Evolutionary conservation across 2,113 vertebrate genomes (phyloP).

Genomic region (Tautogolabrus adspersus): DNA sequence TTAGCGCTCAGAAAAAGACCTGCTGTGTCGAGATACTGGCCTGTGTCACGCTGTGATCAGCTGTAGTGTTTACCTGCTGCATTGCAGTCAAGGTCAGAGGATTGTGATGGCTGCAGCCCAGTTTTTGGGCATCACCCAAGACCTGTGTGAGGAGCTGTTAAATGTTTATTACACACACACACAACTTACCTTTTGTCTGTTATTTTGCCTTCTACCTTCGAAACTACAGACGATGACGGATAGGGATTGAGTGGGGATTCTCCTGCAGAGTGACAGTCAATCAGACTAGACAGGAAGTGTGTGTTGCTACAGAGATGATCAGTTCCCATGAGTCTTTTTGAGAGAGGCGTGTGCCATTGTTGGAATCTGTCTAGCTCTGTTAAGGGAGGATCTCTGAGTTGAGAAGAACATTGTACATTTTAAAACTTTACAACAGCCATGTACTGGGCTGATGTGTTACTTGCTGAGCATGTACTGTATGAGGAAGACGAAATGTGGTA

Average conservation of each 20-base stretch:
- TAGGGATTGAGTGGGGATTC: conserved; percentile 48
- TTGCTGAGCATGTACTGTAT: neutral
- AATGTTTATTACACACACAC: conserved; percentile 22
- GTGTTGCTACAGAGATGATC: conserved; percentile 44
- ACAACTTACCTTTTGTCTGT: conserved; percentile 7
- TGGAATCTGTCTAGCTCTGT: conserved; percentile 20
- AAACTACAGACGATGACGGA: conserved; percentile 29
- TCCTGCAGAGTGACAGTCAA: conserved; percentile 38
- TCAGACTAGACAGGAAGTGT: conserved; percentile 50
- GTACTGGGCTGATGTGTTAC: neutral
- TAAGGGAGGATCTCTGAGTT: neutral
- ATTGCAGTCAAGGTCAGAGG: conserved; percentile 66
- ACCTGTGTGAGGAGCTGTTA: conserved; percentile 20
- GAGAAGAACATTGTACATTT: neutral
- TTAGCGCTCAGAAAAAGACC: conserved; percentile 40
- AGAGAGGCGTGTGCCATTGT: conserved; percentile 34
- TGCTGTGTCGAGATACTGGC: conserved; percentile 56
- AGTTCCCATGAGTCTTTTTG: conserved; percentile 44
- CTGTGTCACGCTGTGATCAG: conserved; percentile 45
- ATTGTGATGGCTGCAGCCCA: conserved; percentile 27
- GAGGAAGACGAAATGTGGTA: too few species aligned
- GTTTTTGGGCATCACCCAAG: conserved; percentile 19
- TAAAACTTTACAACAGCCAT: neutral
- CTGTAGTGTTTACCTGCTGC: conserved; percentile 61
- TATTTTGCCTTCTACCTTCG: conserved; percentile 1